These are phyloP conservation scores for Anser cygnoides DNA, from an alignment of 2,113 vertebrate genomes.

Conservation along the genomic window DNA sequence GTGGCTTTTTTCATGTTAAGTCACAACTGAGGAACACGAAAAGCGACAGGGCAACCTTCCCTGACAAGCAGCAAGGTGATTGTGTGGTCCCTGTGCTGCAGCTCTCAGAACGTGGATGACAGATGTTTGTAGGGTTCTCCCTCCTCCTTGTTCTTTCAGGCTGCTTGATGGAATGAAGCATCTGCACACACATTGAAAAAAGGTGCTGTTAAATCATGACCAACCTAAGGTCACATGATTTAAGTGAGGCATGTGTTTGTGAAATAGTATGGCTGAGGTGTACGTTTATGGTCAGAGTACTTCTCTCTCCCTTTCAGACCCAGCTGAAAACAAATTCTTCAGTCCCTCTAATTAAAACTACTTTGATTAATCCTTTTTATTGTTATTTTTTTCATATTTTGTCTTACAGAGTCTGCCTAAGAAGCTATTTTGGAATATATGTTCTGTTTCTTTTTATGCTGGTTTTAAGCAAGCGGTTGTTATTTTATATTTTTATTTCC, in stretches of 20 bases:
- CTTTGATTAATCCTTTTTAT: background rate
- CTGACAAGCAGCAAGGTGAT: background rate
- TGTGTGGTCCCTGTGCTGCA: background rate
- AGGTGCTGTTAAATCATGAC: fast-evolving
- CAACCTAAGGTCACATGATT: background rate
- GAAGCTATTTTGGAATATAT: constrained; percentile 13
- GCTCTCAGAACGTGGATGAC: background rate
- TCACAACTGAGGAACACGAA: background rate
- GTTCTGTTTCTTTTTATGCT: background rate
- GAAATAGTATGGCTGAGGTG: background rate
- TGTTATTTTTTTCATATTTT: background rate
- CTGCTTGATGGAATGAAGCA: background rate
- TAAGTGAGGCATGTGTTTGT: fast-evolving
- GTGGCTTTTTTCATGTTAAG: background rate
- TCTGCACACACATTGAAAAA: background rate
- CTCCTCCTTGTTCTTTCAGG: background rate
- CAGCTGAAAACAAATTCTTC: background rate
- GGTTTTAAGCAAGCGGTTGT: background rate
- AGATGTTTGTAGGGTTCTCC: background rate
- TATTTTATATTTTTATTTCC: background rate
- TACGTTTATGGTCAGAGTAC: background rate
- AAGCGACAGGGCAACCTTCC: background rate
- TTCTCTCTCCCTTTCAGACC: background rate
- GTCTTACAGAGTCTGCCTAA: background rate
- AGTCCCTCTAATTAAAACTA: background rate